Conservation (phyloP, 2,113 vertebrate genomes). For the Axis porcinus region DNA sequence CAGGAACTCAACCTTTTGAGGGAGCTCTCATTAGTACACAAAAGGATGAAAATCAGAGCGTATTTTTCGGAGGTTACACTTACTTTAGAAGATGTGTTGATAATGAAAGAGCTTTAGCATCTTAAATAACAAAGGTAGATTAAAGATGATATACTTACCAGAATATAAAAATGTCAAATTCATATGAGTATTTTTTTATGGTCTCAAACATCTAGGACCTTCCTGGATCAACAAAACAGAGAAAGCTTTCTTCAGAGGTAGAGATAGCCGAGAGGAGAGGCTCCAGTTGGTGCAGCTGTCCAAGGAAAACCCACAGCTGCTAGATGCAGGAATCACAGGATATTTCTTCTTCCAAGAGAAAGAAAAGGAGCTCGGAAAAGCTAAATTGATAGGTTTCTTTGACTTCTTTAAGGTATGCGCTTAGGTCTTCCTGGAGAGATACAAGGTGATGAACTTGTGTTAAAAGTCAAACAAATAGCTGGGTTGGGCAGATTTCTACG, state of each 20-base stretch:
- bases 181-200: constrained; percentile 27
- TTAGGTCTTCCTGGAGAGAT: not conserved
- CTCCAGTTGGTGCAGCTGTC: constrained; percentile 88
- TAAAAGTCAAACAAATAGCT: not conserved
- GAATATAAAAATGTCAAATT: not conserved
- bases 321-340: constrained; percentile 94
- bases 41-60: not conserved
- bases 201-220: constrained; percentile 81
- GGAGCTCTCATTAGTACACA: not conserved
- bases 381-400: constrained; percentile 91
- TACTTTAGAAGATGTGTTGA: not conserved
- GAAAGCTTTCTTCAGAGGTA: constrained; percentile 90
- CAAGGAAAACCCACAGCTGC: constrained; percentile 86
- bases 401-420: constrained; percentile 94
- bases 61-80: not conserved
- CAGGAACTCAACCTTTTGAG: not conserved
- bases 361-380: constrained; percentile 90
- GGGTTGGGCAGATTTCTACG: not conserved
- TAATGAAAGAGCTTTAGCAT: not conserved
- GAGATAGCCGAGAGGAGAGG: constrained; percentile 93
- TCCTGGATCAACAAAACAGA: constrained; percentile 90
- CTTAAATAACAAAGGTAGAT: not conserved
- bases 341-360: constrained; percentile 96
- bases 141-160: not conserved
- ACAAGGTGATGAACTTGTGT: not conserved